These are phyloP conservation scores for Eclectus roratus DNA, from an alignment of 2,113 vertebrate species.

Conservation along the genomic window DNA sequence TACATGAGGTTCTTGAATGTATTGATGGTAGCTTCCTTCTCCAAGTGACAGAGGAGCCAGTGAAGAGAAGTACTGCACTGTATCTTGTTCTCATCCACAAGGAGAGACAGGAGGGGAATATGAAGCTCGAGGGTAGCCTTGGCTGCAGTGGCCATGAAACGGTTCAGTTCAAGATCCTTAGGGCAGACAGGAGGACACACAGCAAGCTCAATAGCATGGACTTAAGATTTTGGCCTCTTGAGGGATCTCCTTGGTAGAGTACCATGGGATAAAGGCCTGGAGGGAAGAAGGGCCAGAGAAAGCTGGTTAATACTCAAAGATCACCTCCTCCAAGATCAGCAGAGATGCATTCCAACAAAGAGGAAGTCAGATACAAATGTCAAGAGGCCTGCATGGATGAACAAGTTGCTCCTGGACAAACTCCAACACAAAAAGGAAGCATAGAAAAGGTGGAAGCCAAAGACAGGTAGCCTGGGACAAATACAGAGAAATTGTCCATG, in stretches of 20 bases:
- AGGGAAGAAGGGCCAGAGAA: not conserved
- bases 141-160: not conserved
- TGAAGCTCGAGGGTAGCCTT: not conserved
- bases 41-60: not conserved
- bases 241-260: not conserved
- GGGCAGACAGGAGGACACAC: not conserved
- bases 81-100: not conserved
- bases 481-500: not conserved
- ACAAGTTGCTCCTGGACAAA: not conserved
- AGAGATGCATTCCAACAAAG: not conserved
- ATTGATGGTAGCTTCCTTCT: not conserved
- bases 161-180: not conserved
- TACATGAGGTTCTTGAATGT: not conserved
- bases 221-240: not conserved
- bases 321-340: not conserved
- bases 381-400: not conserved
- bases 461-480: not conserved
- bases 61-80: not conserved
- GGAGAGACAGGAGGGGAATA: not conserved
- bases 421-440: not conserved
- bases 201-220: not conserved
- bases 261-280: not conserved
- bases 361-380: not conserved
- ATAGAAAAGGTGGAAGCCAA: not conserved
- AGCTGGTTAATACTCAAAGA: not conserved